These are phyloP conservation scores for Drosophila sechellia DNA, from an alignment of 1,140 invertebrate genomes.

Conservation along the genomic window DNA sequence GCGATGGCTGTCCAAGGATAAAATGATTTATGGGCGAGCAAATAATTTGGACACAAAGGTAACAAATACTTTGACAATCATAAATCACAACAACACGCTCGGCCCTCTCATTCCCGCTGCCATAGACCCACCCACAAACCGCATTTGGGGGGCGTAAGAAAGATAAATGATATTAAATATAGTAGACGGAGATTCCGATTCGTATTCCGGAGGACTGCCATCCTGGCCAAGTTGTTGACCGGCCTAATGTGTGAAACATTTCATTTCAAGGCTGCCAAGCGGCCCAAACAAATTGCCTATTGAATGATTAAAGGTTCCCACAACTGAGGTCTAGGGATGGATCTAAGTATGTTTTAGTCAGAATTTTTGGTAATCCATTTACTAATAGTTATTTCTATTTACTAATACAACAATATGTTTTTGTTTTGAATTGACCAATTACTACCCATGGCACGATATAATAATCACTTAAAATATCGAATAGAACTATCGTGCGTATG, in stretches of 20 bases:
- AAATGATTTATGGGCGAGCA: constrained; percentile 80
- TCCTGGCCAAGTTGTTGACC: constrained; percentile 36
- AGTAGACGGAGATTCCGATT: constrained; percentile 45
- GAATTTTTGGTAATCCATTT: background rate
- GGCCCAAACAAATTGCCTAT: constrained; percentile 76
- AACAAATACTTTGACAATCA: constrained; percentile 83
- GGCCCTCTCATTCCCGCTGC: too few relatives aligned
- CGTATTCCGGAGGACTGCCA: background rate
- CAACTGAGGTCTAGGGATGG: constrained; percentile 15
- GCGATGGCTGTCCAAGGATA: constrained; percentile 32
- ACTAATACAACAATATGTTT: too few relatives aligned
- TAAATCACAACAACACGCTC: constrained; percentile 70
- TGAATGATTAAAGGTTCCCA: constrained; percentile 72
- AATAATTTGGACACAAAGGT: constrained; percentile 81
- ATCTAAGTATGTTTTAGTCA: background rate
- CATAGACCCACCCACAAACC: constrained; percentile 47
- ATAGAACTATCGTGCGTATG: background rate
- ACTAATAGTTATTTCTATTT: too few relatives aligned
- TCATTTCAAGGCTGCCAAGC: constrained; percentile 60
- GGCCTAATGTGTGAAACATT: constrained; percentile 75
- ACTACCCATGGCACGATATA: too few relatives aligned
- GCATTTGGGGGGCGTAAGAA: constrained; percentile 72
- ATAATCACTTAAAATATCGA: too few relatives aligned
- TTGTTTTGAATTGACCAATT: too few relatives aligned
- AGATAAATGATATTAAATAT: constrained; percentile 83